A percentile compares a stretch with the other conserved stretches of the same genome.
Evolutionary conservation across 2,888 invertebrate species (phyloP).

Genomic region (Tenthredo livida): DNA sequence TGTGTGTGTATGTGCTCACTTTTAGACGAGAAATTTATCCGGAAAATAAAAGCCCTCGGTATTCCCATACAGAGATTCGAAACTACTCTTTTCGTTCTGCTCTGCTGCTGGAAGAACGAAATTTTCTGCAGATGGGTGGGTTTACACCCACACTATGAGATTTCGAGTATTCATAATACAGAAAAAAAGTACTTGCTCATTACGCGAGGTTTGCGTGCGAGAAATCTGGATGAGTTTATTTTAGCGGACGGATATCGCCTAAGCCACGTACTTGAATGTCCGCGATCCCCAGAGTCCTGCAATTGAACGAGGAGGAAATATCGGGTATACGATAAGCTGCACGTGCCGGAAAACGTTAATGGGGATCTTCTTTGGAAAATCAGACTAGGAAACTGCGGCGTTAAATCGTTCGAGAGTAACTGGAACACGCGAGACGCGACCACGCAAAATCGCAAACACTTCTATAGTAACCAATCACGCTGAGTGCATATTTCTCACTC

Average conservation of each 20-base stretch:
- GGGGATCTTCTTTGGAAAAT: neutral
- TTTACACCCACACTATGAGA: neutral
- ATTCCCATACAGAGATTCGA: neutral
- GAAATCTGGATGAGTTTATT: neutral
- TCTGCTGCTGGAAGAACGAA: neutral
- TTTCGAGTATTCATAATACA: neutral
- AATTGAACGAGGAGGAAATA: constrained; percentile 18
- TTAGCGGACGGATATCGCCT: neutral
- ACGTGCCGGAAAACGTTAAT: constrained; percentile 35
- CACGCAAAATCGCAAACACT: constrained; percentile 27
- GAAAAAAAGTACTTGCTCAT: neutral
- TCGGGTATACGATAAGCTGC: neutral
- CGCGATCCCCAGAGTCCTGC: neutral
- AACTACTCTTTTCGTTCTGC: neutral
- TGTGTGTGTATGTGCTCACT: neutral
- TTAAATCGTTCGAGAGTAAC: constrained; percentile 48
- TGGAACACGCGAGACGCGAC: constrained; percentile 32
- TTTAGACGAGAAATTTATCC: neutral
- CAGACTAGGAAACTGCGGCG: constrained; percentile 21
- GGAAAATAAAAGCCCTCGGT: neutral
- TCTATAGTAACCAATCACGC: constrained; percentile 72
- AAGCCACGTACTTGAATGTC: neutral
- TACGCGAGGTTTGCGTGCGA: neutral
- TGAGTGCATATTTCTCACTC: constrained; percentile 75
- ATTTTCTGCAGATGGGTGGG: neutral